Conservation (phyloP, 2,113 vertebrate species). For the Myocastor coypus region DNA sequence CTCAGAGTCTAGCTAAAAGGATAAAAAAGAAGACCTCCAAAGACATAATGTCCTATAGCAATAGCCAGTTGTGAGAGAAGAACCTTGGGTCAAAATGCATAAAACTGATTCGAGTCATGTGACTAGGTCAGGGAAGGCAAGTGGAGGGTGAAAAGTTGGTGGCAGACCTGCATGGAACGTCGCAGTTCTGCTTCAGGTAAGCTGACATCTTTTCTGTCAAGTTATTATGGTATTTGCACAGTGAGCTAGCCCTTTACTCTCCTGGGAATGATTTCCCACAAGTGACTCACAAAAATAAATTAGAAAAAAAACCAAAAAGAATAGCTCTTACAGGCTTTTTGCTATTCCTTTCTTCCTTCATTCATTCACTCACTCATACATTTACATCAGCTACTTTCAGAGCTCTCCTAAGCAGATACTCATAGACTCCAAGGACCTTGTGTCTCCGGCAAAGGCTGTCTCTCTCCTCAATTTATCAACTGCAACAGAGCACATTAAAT, state of each 20-base stretch:
- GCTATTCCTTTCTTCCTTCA: neutral
- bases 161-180: neutral
- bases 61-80: neutral
- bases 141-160: neutral
- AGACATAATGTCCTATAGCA: neutral
- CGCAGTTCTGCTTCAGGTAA: neutral
- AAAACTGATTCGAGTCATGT: neutral
- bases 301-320: neutral
- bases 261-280: neutral
- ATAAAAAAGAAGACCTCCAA: neutral
- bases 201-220: fast-evolving
- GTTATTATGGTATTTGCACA: no score
- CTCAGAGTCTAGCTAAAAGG: neutral
- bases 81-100: neutral
- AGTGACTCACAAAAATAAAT: neutral
- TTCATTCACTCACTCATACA: neutral
- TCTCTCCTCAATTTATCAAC: neutral
- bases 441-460: neutral
- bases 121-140: neutral
- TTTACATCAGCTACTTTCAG: neutral
- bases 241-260: neutral
- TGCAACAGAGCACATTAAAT: neutral
- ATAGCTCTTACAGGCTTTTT: neutral
- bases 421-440: neutral
- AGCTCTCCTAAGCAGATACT: neutral